phyloP scores from a whole-genome alignment of 2,797 vertebrate species.

The Craterocephalus amniculus region DNA sequence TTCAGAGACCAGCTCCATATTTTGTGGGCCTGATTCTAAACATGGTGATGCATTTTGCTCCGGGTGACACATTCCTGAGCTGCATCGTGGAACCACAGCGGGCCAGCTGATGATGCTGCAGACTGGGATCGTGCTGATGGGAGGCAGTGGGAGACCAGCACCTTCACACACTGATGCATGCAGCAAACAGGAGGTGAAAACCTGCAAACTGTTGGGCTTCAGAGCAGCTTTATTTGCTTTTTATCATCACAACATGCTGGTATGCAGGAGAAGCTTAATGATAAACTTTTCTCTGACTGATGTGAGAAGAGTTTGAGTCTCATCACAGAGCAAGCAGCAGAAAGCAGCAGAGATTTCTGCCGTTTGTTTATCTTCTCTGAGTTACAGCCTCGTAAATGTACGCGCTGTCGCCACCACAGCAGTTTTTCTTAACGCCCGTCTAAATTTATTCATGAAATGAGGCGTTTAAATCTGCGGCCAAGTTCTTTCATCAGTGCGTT shows the following conservation, averaged over 20 bases:
- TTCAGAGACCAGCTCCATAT: constrained; percentile 66
- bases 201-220: no score
- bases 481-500: constrained; percentile 56
- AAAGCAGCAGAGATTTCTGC: constrained; percentile 43
- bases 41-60: constrained; percentile 50
- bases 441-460: constrained; percentile 48
- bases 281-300: no score
- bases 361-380: constrained; percentile 62
- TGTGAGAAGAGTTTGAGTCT: no score
- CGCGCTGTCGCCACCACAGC: constrained; percentile 60
- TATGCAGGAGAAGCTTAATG: no score
- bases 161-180: not conserved
- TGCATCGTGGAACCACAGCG: constrained; percentile 46
- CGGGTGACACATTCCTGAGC: constrained; percentile 67
- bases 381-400: constrained; percentile 57
- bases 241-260: no score
- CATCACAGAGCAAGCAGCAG: not conserved
- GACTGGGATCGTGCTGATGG: constrained; percentile 52
- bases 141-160: constrained; percentile 32
- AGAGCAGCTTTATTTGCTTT: no score
- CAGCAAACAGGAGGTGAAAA: not conserved
- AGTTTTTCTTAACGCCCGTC: constrained; percentile 47
- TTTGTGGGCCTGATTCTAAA: constrained; percentile 64
- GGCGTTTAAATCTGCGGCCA: constrained; percentile 39
- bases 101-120: constrained; percentile 55